phyloP scores from a whole-genome alignment of 1,140 invertebrate species.

The Melanaphis sacchari region DNA sequence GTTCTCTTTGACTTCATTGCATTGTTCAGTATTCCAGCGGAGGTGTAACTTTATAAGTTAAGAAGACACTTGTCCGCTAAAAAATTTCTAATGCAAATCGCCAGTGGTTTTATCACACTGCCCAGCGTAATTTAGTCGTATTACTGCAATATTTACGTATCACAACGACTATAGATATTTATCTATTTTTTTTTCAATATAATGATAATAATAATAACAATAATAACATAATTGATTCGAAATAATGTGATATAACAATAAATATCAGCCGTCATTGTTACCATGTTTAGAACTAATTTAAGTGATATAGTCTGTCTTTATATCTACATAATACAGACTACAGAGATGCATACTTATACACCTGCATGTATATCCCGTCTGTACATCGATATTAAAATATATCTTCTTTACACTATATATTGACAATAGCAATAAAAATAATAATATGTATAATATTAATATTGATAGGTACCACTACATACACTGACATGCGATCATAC shows the following conservation, averaged over 20 bases:
- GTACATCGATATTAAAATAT: neutral
- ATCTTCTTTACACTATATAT: neutral
- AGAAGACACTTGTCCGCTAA: neutral
- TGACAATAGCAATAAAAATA: neutral
- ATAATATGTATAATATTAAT: too few relatives aligned
- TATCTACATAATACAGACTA: neutral
- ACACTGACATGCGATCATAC: too few relatives aligned
- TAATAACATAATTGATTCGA: neutral
- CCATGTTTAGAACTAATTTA: too few relatives aligned
- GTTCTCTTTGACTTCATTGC: neutral
- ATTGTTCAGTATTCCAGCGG: neutral
- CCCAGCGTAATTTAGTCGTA: neutral
- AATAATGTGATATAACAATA: too few relatives aligned
- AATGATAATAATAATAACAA: neutral
- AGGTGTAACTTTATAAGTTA: neutral
- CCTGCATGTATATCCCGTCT: too few relatives aligned
- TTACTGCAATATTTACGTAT: neutral
- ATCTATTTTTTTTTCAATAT: neutral
- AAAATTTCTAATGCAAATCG: neutral
- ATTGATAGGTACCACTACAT: too few relatives aligned
- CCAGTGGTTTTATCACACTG: too few relatives aligned
- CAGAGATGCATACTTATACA: neutral
- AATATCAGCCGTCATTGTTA: too few relatives aligned
- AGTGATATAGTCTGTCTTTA: too few relatives aligned
- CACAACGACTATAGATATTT: neutral